Conservation (phyloP, 2,113 vertebrate genomes). For the Gallinago jamesoni region DNA sequence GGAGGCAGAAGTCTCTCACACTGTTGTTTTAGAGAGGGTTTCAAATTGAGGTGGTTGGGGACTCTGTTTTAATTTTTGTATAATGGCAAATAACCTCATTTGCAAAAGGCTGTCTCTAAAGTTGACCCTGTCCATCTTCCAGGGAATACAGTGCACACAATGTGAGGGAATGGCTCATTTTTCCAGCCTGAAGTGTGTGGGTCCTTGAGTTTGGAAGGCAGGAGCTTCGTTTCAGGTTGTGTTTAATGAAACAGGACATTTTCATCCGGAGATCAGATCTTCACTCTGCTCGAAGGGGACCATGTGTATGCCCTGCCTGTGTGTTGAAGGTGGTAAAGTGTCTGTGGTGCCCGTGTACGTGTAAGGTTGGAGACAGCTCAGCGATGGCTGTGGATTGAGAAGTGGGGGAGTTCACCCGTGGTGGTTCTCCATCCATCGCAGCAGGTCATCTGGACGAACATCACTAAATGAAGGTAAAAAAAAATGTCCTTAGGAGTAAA, state of each 20-base stretch:
- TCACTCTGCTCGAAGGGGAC: accelerated
- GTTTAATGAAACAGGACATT: accelerated
- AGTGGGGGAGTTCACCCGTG: not conserved
- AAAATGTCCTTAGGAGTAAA: not conserved
- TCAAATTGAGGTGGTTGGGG: not conserved
- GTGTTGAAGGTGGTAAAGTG: too few relatives aligned
- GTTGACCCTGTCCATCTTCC: not conserved
- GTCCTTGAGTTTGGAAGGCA: accelerated
- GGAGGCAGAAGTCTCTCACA: not conserved
- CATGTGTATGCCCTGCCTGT: accelerated
- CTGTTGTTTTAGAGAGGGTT: not conserved
- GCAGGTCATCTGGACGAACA: not conserved
- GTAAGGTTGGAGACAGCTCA: not conserved
- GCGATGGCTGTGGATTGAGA: not conserved
- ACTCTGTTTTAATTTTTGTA: not conserved
- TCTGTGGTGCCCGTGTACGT: accelerated
- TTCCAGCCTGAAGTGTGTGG: not conserved
- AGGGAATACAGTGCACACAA: accelerated
- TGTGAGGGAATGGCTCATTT: accelerated
- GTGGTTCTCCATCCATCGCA: not conserved
- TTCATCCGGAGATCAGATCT: not conserved
- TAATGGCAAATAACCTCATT: not conserved
- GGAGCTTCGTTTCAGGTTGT: accelerated
- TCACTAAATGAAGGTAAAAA: not conserved
- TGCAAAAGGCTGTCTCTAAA: not conserved